Conservation (phyloP, 2,113 vertebrate species). For the Meriones unguiculatus region DNA sequence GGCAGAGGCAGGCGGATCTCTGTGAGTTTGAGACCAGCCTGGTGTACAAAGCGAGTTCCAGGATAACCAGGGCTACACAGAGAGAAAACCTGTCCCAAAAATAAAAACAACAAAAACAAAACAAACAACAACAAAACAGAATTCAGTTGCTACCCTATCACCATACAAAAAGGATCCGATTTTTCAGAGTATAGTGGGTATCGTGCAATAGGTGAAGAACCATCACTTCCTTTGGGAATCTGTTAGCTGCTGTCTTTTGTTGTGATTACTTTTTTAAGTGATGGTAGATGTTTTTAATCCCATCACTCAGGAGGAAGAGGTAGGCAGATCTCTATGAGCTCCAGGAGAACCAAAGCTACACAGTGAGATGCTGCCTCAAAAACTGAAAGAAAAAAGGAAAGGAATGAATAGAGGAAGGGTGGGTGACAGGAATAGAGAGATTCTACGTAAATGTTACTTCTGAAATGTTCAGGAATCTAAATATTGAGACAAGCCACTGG, state of each 20-base stretch:
- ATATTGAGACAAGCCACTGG: slow-evolving; percentile 42
- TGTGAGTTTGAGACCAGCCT: background rate
- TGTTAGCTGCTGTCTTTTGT: background rate
- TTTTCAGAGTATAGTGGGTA: slow-evolving; percentile 33
- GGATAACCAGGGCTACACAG: background rate
- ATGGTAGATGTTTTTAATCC: background rate
- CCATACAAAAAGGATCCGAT: background rate
- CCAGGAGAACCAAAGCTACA: background rate
- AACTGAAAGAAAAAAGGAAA: background rate
- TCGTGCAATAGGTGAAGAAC: background rate
- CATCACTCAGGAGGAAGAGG: background rate
- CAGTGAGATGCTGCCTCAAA: background rate
- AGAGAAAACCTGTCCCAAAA: background rate
- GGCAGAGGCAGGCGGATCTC: too few relatives aligned
- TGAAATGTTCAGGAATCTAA: slow-evolving; percentile 31
- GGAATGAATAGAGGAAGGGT: too few relatives aligned
- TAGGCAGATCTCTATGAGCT: background rate
- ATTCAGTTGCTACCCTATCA: background rate
- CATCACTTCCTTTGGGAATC: background rate
- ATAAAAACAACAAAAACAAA: background rate
- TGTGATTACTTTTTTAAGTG: background rate
- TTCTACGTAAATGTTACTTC: slow-evolving; percentile 35
- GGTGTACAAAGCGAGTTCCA: background rate
- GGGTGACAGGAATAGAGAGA: background rate
- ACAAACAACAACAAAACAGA: too few relatives aligned